These are phyloP conservation scores for Ammodytes dubius DNA, from an alignment of 2,113 vertebrate species.

Conservation along the genomic window DNA sequence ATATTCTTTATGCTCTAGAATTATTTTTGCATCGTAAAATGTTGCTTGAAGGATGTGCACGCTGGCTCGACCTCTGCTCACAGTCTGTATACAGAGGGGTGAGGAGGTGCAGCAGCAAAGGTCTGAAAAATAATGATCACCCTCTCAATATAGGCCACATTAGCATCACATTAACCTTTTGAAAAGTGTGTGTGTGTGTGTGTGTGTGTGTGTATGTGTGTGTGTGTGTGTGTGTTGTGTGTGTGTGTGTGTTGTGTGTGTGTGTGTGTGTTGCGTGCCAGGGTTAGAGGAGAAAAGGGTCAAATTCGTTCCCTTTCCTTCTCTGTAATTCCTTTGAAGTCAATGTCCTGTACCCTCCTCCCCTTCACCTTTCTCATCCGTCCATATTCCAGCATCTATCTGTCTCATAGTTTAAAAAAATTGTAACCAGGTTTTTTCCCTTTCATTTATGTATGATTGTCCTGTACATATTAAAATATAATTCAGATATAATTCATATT, in stretches of 20 bases:
- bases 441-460: neutral
- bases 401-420: slow-evolving; percentile 9
- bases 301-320: slow-evolving; percentile 13
- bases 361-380: neutral
- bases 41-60: neutral
- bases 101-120: slow-evolving; percentile 43
- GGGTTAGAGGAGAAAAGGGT: slow-evolving; percentile 56
- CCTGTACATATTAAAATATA: neutral
- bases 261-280: neutral
- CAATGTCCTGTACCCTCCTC: neutral
- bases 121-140: slow-evolving; percentile 69
- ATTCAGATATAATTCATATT: slow-evolving; percentile 17
- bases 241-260: neutral
- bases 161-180: slow-evolving; percentile 80
- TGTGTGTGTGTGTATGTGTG: slow-evolving; percentile 6
- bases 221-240: slow-evolving; percentile 20
- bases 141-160: slow-evolving; percentile 70
- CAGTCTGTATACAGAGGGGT: slow-evolving; percentile 40
- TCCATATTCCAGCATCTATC: neutral
- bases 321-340: neutral
- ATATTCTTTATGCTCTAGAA: neutral
- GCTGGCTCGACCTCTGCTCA: slow-evolving; percentile 24
- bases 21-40: too few species aligned
- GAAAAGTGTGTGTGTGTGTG: slow-evolving; percentile 9
- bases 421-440: neutral